Conservation (phyloP, 1,140 invertebrate genomes). For the Lordiphosa stackelbergi region DNA sequence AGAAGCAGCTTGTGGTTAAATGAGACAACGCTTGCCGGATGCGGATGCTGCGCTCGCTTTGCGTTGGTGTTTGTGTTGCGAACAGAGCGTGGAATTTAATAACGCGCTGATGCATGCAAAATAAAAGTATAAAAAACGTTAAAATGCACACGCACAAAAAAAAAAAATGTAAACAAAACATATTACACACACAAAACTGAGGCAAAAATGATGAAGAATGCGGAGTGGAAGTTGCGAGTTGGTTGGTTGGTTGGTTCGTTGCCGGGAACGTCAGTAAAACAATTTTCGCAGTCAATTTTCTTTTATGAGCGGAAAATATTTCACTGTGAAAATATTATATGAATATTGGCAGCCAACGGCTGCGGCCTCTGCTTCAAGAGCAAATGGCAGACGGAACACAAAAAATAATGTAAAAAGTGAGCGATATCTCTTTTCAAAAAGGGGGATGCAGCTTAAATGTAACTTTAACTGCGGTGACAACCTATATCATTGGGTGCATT, state of each 20-base stretch:
- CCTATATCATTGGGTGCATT: too few relatives aligned
- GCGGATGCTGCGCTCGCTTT: constrained; percentile 8
- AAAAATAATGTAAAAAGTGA: too few relatives aligned
- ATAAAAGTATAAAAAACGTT: constrained; percentile 66
- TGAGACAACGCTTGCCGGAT: constrained; percentile 29
- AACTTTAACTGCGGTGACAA: too few relatives aligned
- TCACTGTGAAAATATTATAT: constrained; percentile 66
- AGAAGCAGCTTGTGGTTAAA: constrained; percentile 40
- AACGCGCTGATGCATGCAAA: constrained; percentile 73
- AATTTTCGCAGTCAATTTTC: constrained; percentile 75
- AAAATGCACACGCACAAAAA: constrained; percentile 58
- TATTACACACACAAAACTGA: constrained; percentile 9
- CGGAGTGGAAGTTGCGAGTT: constrained; percentile 20
- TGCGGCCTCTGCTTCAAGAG: too few relatives aligned
- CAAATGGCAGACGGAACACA: too few relatives aligned
- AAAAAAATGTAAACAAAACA: constrained; percentile 34
- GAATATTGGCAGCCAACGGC: constrained; percentile 60
- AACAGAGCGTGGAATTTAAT: constrained; percentile 64
- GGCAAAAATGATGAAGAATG: constrained; percentile 13
- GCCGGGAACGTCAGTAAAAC: constrained; percentile 49
- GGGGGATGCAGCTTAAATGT: too few relatives aligned
- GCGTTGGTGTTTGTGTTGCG: constrained; percentile 8
- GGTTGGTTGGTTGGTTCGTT: constrained; percentile 5
- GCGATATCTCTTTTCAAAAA: too few relatives aligned
- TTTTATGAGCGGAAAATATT: constrained; percentile 71